Percentiles rank a stretch among this genome's conserved stretches.
Conservation (phyloP, 1,140 invertebrate genomes). For the Penaeus indicus region DNA sequence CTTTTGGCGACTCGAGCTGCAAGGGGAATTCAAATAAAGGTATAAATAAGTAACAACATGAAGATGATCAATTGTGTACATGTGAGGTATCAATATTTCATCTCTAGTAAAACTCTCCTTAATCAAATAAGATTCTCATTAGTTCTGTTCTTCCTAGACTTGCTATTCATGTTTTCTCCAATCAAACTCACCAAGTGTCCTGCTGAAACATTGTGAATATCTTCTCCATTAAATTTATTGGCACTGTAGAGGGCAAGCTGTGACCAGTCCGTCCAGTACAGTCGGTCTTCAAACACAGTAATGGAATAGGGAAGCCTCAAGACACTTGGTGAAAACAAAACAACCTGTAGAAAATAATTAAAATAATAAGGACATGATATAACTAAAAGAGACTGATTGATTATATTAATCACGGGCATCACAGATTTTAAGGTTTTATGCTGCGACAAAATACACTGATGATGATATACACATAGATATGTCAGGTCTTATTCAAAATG, state of each 20-base stretch:
- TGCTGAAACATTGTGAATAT: constrained; percentile 81
- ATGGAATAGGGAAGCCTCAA: constrained; percentile 90
- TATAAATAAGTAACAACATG: neutral
- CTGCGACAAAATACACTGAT: neutral
- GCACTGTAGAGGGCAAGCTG: constrained; percentile 86
- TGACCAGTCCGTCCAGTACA: constrained; percentile 95
- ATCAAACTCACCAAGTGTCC: constrained; percentile 76
- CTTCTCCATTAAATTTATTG: constrained; percentile 78
- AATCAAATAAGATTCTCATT: too few species aligned
- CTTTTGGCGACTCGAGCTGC: constrained; percentile 86
- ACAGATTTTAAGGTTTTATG: neutral
- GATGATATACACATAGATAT: neutral
- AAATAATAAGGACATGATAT: neutral
- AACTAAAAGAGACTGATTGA: neutral
- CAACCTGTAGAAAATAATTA: constrained; percentile 21
- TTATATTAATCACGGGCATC: too few species aligned
- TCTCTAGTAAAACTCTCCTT: too few species aligned
- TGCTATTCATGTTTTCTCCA: neutral
- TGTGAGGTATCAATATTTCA: too few species aligned
- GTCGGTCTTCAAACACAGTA: constrained; percentile 85
- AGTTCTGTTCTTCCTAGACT: neutral
- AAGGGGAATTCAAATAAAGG: neutral
- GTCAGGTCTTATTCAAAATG: neutral
- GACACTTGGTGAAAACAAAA: constrained; percentile 51
- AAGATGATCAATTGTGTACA: neutral